phyloP scores from a whole-genome alignment of 2,113 vertebrate species.

The Oenanthe oenanthe region DNA sequence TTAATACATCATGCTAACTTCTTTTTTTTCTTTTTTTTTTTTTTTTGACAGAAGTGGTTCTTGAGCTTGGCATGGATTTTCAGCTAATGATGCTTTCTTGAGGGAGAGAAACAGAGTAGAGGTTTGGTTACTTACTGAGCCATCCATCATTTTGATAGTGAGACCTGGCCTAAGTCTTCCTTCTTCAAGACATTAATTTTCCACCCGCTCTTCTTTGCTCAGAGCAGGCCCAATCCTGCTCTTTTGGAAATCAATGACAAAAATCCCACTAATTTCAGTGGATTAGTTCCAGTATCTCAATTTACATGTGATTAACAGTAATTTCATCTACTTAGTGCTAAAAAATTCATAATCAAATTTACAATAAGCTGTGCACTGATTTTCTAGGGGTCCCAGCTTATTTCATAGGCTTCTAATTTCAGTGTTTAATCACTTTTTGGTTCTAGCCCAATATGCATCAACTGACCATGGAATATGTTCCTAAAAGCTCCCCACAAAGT shows the following conservation, averaged over 20 bases:
- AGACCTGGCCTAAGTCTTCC: slow-evolving; percentile 23
- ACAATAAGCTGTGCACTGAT: slow-evolving; percentile 37
- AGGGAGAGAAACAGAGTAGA: neutral
- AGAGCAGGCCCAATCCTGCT: neutral
- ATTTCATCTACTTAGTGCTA: slow-evolving; percentile 55
- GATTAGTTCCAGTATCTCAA: slow-evolving; percentile 65
- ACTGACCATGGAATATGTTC: slow-evolving; percentile 39
- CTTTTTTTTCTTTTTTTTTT: neutral
- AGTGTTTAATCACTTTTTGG: slow-evolving; percentile 45
- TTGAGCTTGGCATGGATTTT: slow-evolving; percentile 4
- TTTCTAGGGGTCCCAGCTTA: slow-evolving; percentile 55
- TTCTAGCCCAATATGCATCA: slow-evolving; percentile 51
- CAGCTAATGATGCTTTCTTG: slow-evolving; percentile 8
- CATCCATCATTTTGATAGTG: slow-evolving; percentile 42
- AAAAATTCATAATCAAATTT: slow-evolving; percentile 70
- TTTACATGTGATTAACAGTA: slow-evolving; percentile 70
- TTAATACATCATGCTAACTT: neutral
- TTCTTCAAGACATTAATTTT: slow-evolving; percentile 47
- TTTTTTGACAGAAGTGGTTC: neutral
- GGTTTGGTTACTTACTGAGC: neutral
- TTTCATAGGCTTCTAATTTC: slow-evolving; percentile 57
- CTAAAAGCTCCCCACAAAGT: slow-evolving; percentile 49
- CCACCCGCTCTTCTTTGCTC: neutral
- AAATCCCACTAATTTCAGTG: slow-evolving; percentile 60
- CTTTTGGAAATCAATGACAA: slow-evolving; percentile 39